Conservation (phyloP, 1,140 invertebrate genomes). For the Chironomus striatipennis region DNA sequence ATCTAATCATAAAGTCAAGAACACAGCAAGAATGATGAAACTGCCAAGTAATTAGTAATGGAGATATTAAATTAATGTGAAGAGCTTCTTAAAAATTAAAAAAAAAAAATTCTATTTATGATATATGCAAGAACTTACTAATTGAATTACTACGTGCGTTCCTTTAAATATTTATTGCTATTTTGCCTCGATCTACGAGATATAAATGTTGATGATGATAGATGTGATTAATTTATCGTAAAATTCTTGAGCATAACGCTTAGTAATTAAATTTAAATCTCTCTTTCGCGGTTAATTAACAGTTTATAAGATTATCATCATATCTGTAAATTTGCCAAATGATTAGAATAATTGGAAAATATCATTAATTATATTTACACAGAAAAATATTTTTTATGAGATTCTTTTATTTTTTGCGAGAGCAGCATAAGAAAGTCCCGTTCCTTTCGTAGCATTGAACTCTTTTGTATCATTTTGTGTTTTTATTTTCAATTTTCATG, state of each 20-base stretch:
- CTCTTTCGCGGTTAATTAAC: background rate
- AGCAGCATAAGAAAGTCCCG: background rate
- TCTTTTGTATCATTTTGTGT: background rate
- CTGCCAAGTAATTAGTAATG: background rate
- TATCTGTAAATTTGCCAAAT: background rate
- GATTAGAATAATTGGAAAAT: background rate
- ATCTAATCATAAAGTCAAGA: background rate
- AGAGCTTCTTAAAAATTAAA: background rate
- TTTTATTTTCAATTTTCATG: background rate
- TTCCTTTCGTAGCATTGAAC: slow-evolving; percentile 6
- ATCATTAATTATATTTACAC: background rate
- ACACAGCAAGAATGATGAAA: background rate
- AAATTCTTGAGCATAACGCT: background rate
- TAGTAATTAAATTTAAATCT: too few relatives aligned
- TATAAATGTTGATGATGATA: background rate
- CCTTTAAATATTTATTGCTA: background rate
- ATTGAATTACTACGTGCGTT: background rate
- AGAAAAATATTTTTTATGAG: background rate
- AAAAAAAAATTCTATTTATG: background rate
- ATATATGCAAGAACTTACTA: background rate
- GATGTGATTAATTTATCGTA: background rate
- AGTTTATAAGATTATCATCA: background rate
- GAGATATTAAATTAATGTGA: background rate
- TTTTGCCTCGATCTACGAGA: background rate
- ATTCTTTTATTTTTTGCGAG: background rate